These are phyloP conservation scores for Acanthochromis polyacanthus DNA, from an alignment of 2,113 vertebrate genomes.

Conservation along the genomic window DNA sequence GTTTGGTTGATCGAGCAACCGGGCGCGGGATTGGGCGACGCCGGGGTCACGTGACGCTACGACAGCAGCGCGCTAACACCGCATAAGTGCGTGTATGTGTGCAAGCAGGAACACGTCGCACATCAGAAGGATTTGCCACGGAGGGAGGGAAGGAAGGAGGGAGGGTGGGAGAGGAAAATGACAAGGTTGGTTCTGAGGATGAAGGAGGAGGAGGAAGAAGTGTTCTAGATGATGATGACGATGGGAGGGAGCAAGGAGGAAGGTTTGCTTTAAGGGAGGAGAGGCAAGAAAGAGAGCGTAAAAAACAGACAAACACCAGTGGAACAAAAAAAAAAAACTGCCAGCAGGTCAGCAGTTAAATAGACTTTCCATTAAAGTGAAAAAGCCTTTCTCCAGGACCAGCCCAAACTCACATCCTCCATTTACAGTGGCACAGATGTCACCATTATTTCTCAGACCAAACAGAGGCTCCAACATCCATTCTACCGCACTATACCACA, in stretches of 20 bases:
- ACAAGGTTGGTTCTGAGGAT: constrained; percentile 41
- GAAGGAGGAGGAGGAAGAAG: constrained; percentile 31
- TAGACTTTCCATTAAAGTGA: constrained; percentile 4
- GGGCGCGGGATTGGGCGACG: constrained; percentile 67
- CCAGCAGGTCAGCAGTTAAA: constrained; percentile 15
- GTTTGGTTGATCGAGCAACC: constrained; percentile 71
- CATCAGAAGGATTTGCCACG: constrained; percentile 63
- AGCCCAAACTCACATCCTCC: neutral
- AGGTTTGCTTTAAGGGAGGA: constrained; percentile 23
- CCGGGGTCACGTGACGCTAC: constrained; percentile 73
- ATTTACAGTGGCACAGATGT: neutral
- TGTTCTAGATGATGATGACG: neutral
- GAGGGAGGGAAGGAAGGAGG: constrained; percentile 34
- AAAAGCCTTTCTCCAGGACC: neutral
- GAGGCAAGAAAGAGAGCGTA: neutral
- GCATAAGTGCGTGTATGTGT: constrained; percentile 34
- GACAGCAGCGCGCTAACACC: constrained; percentile 46
- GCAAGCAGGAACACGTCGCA: constrained; percentile 64
- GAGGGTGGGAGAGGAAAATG: constrained; percentile 40
- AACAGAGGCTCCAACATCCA: too few relatives aligned
- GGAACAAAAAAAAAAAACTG: neutral
- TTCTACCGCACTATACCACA: too few relatives aligned
- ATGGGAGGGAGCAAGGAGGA: neutral
- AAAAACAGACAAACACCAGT: neutral
- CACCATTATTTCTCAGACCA: neutral